Base-by-base conservation (phyloP, 1,140 invertebrate genomes). In the Sitophilus oryzae region DNA sequence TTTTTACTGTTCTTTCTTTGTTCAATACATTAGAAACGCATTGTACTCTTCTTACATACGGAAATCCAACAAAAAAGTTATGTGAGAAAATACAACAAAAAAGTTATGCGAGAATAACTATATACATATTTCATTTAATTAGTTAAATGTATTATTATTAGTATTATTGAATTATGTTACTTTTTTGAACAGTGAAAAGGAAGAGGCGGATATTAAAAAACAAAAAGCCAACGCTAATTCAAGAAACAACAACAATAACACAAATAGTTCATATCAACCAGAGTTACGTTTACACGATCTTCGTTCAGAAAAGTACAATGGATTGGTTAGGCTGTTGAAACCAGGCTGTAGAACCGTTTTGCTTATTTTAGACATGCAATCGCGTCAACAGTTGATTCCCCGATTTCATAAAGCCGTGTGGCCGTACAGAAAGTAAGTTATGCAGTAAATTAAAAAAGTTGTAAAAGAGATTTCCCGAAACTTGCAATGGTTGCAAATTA, bases 261-360 rank as follows among this genome's bases (percentile, higher is more conserved):
- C 56, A 0, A 60, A 56, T 2, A 45, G 62, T 0, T 62, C 66
- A 4, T 67, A 74, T 22, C 78, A 79, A 55, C 78, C 83, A 0
- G 86, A 89, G 70, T 72, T 95, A 16, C 80, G 83, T 48, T 76
- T 99, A 30, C 93, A 98, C 69, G 96, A 98, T 73, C 76, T 98
- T 46, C 76, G 92, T 37, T 89, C 89, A 11, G 93, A 97, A 75
- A 96, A 94, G 49, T 98, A 96, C 67, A 93, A 95, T 72, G 93
- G 91, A 30, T 79, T 99, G 51, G 88, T 98, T 20, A 80, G 91
- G 38, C 73, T 98, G 41, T 76, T 97, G 34, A 96, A 97, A 69
- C 95, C 96, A 0, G 96, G 96, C 0, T 97, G 93, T 69, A 78
- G 96, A 14, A 97, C 95, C 0, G 83, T 98, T 53, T 81, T 97